Evolutionary conservation across 2,797 vertebrate genomes (phyloP), one percentile per base, ranked within the genome.

Genomic region (Sebastes vulpes): DNA sequence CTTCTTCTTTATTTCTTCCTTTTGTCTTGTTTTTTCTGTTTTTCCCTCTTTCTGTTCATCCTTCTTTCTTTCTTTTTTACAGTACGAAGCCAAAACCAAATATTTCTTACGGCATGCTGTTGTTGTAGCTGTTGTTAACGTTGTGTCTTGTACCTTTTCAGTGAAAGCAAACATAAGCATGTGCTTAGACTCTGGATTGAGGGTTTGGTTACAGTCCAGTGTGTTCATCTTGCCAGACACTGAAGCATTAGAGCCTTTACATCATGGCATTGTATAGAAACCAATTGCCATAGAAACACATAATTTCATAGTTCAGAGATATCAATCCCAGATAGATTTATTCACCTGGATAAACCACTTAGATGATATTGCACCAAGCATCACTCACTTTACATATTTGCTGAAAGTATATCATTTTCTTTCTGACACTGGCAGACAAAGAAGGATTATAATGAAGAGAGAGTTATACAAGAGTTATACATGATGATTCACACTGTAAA

Each of bases 401-500:
- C 18, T 23, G 9, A 63, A 11, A 54, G 16, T 20, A 5, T 42
- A n/a, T 29, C 0, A 23, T 20, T 59, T 63, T 21, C n/a, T 65
- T 28, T 16, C 3, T 46, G 23, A 46, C 25, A 16, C 8, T 31
- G 20, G 9, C 21, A 9, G 26, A 63, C 21, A 38, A 53, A 7
- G 14, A 12, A 60, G 9, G 31, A 26, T 26, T 54, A 31, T 57
- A 23, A n/a, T 26, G 26, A 32, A 52, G 35, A 38, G 35, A 38
- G 35, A 38, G 35, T 38, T 38, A 38, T 38, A 38, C 26, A 11
- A 9, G 21, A 46, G n/a, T 70, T 64, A 20, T 53, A 53, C 58
- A 67, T 72, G 65, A 63, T 70, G 42, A 60, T 71, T 72, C 75
- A 28, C 54, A 42, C 21, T 28, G 18, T 65, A 12, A 67, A 46